These are phyloP conservation scores for Menidia menidia DNA, from an alignment of 2,797 vertebrate genomes.

Conservation along the genomic window DNA sequence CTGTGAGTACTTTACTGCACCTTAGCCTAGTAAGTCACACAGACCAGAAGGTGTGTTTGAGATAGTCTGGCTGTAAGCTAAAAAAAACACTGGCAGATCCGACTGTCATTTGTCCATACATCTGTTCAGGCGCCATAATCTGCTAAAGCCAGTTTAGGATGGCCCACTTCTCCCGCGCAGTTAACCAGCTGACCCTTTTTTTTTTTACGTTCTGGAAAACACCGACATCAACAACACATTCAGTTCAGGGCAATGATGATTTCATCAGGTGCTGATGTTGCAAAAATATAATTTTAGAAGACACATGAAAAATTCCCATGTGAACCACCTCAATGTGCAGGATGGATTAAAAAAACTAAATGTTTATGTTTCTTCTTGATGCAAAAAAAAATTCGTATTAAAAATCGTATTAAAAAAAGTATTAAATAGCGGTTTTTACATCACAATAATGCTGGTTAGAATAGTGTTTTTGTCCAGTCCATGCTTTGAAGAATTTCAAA, in stretches of 20 bases:
- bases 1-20: not conserved
- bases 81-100: conserved; percentile 47
- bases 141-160: conserved; percentile 71
- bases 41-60: conserved; percentile 51
- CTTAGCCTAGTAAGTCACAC: conserved; percentile 5
- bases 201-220: conserved; percentile 21
- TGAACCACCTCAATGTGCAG: too few species aligned
- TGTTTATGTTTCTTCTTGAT: too few species aligned
- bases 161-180: conserved; percentile 53
- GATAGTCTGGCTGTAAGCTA: conserved; percentile 34
- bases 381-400: too few species aligned
- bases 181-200: conserved; percentile 58
- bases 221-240: not conserved
- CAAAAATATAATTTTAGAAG: too few species aligned
- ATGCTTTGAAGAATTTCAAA: not conserved
- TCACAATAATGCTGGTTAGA: too few species aligned
- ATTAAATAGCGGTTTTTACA: not conserved
- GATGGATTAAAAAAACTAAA: too few species aligned
- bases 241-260: not conserved
- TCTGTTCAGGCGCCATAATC: conserved; percentile 77
- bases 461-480: not conserved
- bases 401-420: too few species aligned
- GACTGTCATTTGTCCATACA: conserved; percentile 44
- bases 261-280: too few species aligned
- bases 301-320: too few species aligned